Evolutionary conservation across 2,113 vertebrate genomes (phyloP).

Genomic region (Xyliphius kryptos): DNA sequence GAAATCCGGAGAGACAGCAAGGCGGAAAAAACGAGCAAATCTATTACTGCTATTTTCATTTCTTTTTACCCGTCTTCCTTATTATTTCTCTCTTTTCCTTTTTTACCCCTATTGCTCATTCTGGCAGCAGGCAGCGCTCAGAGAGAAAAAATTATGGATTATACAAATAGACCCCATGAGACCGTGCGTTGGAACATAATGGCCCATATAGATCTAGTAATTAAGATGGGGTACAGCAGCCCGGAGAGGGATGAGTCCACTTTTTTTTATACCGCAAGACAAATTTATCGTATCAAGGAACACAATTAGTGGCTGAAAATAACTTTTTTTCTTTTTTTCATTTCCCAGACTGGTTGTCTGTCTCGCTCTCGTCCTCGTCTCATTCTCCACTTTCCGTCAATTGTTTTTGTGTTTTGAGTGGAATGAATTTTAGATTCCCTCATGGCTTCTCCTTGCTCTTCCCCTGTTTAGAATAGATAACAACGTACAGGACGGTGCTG

Average conservation of each 20-base stretch:
- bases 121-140: constrained; percentile 24
- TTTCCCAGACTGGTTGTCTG: constrained; percentile 22
- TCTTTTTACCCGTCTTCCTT: constrained; percentile 29
- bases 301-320: constrained; percentile 36
- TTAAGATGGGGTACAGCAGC: constrained; percentile 36
- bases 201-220: constrained; percentile 41
- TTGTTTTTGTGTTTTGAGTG: no score
- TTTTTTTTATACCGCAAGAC: constrained; percentile 40
- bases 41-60: constrained; percentile 51
- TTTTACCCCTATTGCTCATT: no score
- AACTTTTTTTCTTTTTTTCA: constrained; percentile 2
- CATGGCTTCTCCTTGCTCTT: not conserved
- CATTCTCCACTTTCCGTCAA: no score
- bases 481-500: no score
- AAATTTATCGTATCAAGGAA: constrained; percentile 38
- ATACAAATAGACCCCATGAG: constrained; percentile 36
- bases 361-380: constrained; percentile 17
- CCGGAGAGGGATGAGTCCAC: constrained; percentile 23
- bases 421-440: constrained; percentile 11
- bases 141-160: constrained; percentile 42
- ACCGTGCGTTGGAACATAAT: constrained; percentile 37
- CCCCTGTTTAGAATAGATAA: no score
- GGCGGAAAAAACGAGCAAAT: constrained; percentile 11
- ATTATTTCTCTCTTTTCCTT: constrained; percentile 17
- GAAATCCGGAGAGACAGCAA: not conserved